A percentile compares a stretch with the other conserved stretches of the same genome.
These are phyloP conservation scores for Centropristis striata DNA, from an alignment of 2,113 vertebrate species.

Conservation along the genomic window DNA sequence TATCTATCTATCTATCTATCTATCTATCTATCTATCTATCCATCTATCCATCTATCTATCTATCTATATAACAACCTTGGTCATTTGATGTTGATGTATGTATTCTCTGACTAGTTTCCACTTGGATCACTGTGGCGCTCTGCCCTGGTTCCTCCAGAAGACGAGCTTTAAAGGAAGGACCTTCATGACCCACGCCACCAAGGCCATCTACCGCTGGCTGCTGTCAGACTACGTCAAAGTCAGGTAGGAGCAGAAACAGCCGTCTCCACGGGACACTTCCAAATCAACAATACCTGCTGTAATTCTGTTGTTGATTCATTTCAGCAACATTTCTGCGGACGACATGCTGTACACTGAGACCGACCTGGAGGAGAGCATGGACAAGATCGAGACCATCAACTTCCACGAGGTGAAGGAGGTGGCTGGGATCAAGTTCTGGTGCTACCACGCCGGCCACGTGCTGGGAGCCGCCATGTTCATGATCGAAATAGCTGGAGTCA, in stretches of 20 bases:
- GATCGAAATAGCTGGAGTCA: slow-evolving; percentile 99
- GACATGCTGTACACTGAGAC: slow-evolving; percentile 99
- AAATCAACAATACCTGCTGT: neutral
- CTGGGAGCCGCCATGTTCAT: slow-evolving; percentile 99
- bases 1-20: no score
- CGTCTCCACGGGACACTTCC: neutral
- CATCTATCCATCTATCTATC: no score
- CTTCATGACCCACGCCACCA: slow-evolving; percentile 99
- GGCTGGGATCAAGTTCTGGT: slow-evolving; percentile 99
- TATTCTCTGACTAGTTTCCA: slow-evolving; percentile 89
- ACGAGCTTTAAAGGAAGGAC: slow-evolving; percentile 99
- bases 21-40: no score
- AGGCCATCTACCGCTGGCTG: slow-evolving; percentile 99
- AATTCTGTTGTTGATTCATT: neutral
- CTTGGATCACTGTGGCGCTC: slow-evolving; percentile 97
- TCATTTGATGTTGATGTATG: neutral
- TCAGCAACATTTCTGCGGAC: slow-evolving; percentile 97
- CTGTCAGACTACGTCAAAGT: slow-evolving; percentile 99
- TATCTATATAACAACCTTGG: no score
- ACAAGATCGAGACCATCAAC: slow-evolving; percentile 99
- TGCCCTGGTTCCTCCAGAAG: slow-evolving; percentile 99
- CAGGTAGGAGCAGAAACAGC: slow-evolving; percentile 83
- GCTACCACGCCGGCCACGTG: slow-evolving; percentile 96
- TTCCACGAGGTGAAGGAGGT: slow-evolving; percentile 99
- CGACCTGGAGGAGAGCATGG: slow-evolving; percentile 98